Evolutionary conservation across 2,797 vertebrate species (phyloP).

Genomic region (Cuculus canorus): DNA sequence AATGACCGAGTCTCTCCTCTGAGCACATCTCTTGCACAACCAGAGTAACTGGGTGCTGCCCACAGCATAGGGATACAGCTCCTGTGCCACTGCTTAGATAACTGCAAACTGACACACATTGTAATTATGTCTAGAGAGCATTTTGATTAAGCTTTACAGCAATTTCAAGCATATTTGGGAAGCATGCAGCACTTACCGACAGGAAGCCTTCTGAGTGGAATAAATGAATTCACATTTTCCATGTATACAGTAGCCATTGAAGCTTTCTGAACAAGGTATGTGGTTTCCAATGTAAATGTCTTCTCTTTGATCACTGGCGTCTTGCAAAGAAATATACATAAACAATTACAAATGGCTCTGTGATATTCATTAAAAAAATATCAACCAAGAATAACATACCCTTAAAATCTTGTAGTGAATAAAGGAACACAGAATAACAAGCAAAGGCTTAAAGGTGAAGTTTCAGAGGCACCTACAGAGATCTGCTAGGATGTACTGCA

Average conservation of each 20-base stretch:
- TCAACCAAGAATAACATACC: neutral
- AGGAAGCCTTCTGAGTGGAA: conserved; percentile 88
- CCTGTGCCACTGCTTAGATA: neutral
- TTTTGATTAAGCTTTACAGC: neutral
- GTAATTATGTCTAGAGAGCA: neutral
- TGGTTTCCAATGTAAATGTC: conserved; percentile 88
- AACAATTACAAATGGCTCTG: conserved; percentile 14
- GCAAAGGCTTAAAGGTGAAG: neutral
- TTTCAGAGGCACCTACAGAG: conserved; percentile 1
- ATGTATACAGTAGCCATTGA: conserved; percentile 90
- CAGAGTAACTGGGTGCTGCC: neutral
- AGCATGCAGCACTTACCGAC: conserved; percentile 82
- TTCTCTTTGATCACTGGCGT: conserved; percentile 89
- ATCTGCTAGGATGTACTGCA: neutral
- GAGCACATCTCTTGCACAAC: neutral
- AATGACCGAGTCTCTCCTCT: fast-evolving
- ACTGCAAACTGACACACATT: neutral
- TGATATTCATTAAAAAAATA: conserved; percentile 12
- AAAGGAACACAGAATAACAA: neutral
- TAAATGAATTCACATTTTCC: conserved; percentile 93
- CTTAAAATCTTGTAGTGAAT: neutral
- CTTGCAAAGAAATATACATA: conserved; percentile 74
- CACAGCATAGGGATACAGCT: neutral
- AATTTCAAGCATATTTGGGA: neutral
- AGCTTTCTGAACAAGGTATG: conserved; percentile 88